Evolutionary conservation across 2,888 invertebrate species (phyloP).

Genomic region (Xestia xanthographa): DNA sequence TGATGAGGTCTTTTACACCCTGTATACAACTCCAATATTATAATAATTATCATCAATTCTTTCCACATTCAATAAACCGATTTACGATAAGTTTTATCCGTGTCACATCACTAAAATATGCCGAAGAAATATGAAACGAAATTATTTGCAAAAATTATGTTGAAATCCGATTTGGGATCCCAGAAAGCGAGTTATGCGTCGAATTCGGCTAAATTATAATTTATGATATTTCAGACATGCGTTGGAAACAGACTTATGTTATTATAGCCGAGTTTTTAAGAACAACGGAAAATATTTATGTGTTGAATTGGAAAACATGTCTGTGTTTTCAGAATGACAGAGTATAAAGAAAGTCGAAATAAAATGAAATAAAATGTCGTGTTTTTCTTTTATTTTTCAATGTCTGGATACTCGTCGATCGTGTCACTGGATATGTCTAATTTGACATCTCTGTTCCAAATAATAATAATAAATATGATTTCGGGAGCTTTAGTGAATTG

Average conservation of each 20-base stretch:
- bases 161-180: constrained; percentile 43
- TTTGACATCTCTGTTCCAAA: neutral
- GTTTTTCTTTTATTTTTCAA: neutral
- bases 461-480: neutral
- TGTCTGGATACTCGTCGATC: neutral
- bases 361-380: too few relatives aligned
- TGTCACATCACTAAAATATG: constrained; percentile 37
- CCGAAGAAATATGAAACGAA: constrained; percentile 30
- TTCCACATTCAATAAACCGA: neutral
- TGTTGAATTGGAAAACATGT: constrained; percentile 8
- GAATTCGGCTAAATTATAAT: constrained; percentile 40
- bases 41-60: neutral
- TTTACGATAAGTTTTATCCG: neutral
- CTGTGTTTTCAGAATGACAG: neutral
- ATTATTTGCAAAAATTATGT: constrained; percentile 49
- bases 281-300: constrained; percentile 4
- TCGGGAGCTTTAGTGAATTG: neutral
- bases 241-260: constrained; percentile 13
- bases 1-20: too few relatives aligned
- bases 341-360: neutral
- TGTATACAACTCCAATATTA: neutral
- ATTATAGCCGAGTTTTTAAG: constrained; percentile 4
- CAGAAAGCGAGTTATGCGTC: constrained; percentile 19
- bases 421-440: neutral
- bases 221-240: constrained; percentile 27